Conservation (phyloP, 1,140 invertebrate genomes). For the Sycophaga agraensis region DNA sequence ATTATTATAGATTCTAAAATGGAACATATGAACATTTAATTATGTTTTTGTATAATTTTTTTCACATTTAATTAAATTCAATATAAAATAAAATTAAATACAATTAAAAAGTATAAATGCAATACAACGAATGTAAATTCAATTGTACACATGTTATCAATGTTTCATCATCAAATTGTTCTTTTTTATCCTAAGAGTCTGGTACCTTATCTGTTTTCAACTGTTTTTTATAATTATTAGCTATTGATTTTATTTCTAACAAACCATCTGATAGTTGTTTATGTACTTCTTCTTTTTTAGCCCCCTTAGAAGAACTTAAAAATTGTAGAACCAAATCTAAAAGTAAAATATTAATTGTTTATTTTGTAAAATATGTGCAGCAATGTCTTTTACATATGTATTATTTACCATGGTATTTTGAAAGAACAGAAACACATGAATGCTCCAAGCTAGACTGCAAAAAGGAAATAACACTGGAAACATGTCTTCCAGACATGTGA, state of each 20-base stretch:
- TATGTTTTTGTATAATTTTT: too few relatives aligned
- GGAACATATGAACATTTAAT: too few relatives aligned
- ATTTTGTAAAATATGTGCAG: constrained; percentile 7
- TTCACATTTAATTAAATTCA: neutral
- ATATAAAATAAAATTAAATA: neutral
- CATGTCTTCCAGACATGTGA: constrained; percentile 89
- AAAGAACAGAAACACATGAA: constrained; percentile 65
- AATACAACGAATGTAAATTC: constrained; percentile 7
- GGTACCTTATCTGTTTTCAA: constrained; percentile 41
- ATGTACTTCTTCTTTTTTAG: constrained; percentile 47
- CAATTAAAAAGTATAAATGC: constrained; percentile 1
- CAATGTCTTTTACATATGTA: constrained; percentile 1
- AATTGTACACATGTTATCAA: constrained; percentile 16
- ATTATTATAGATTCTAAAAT: too few relatives aligned
- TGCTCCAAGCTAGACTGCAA: constrained; percentile 69
- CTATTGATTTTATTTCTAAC: constrained; percentile 59
- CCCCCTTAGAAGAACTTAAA: constrained; percentile 57
- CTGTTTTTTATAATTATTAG: constrained; percentile 56
- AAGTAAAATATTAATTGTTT: constrained; percentile 32
- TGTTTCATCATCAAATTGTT: too few relatives aligned
- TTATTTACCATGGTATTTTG: constrained; percentile 74
- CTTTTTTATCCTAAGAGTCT: too few relatives aligned
- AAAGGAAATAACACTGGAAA: constrained; percentile 75
- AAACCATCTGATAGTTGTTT: constrained; percentile 51
- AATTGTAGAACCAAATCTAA: constrained; percentile 65